These are phyloP conservation scores for Myotis pilosus DNA, from an alignment of 2,797 vertebrate genomes.

Conservation along the genomic window DNA sequence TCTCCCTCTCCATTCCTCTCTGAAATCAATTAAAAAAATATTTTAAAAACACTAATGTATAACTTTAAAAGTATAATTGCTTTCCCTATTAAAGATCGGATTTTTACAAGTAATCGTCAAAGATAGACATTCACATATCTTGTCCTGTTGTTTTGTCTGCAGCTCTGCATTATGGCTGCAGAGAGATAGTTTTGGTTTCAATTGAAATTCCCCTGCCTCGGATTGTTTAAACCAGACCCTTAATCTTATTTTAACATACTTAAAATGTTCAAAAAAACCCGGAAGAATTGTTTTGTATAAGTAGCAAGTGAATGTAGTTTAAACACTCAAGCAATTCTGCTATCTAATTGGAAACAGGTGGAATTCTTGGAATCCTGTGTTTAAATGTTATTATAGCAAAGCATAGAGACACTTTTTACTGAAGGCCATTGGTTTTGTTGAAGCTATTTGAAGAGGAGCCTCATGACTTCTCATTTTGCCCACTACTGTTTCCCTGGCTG, in stretches of 20 bases:
- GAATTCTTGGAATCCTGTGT: conserved; percentile 74
- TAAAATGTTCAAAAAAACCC: conserved; percentile 76
- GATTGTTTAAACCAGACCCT: conserved; percentile 77
- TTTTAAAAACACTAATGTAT: background rate
- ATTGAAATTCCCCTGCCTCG: conserved; percentile 71
- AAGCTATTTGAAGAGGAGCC: conserved; percentile 40
- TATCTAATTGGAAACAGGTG: conserved; percentile 81
- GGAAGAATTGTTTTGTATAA: conserved; percentile 76
- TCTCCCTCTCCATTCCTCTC: too few species aligned
- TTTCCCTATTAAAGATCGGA: conserved; percentile 11
- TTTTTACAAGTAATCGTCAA: conserved; percentile 47
- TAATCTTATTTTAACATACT: conserved; percentile 79
- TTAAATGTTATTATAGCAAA: conserved; percentile 69
- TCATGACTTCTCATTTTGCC: background rate
- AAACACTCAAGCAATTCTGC: conserved; percentile 75
- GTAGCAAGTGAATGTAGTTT: conserved; percentile 77
- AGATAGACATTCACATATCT: conserved; percentile 40
- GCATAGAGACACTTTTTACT: conserved; percentile 61
- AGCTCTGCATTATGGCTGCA: conserved; percentile 60
- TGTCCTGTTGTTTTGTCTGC: conserved; percentile 68
- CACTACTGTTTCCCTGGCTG: conserved; percentile 1
- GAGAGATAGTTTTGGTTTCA: conserved; percentile 74
- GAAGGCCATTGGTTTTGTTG: conserved; percentile 52
- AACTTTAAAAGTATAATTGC: background rate
- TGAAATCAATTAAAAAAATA: too few species aligned